phyloP scores from a whole-genome alignment of 2,797 vertebrate genomes.

The Myripristis jacobus region DNA sequence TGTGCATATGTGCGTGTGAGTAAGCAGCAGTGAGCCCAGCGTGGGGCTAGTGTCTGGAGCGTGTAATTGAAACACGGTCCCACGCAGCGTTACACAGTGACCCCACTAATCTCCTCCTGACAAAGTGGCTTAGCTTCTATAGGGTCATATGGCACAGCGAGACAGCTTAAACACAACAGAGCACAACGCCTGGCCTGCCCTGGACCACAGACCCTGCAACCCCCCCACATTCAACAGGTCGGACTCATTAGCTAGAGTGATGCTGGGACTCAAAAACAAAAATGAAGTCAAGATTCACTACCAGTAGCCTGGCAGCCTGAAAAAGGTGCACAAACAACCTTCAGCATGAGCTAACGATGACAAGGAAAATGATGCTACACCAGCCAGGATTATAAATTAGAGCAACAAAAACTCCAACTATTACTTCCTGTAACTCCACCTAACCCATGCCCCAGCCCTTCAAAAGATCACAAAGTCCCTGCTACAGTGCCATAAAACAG shows the following conservation, averaged over 20 bases:
- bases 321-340: background rate
- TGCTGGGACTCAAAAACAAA: background rate
- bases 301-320: background rate
- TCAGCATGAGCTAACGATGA: background rate
- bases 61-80: slow-evolving; percentile 81
- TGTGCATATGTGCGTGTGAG: slow-evolving; percentile 32
- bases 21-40: slow-evolving; percentile 69
- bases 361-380: background rate
- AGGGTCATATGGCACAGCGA: slow-evolving; percentile 83
- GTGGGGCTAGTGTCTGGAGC: slow-evolving; percentile 70
- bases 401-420: background rate
- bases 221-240: slow-evolving; percentile 56
- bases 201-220: slow-evolving; percentile 32
- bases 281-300: background rate
- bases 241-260: slow-evolving; percentile 5
- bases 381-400: background rate
- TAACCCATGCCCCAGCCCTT: background rate
- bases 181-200: slow-evolving; percentile 8
- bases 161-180: slow-evolving; percentile 77
- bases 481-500: background rate
- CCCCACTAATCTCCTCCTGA: slow-evolving; percentile 86
- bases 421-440: background rate
- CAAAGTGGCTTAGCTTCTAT: slow-evolving; percentile 86
- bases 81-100: slow-evolving; percentile 78
- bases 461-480: slow-evolving; percentile 1